Percentiles rank a stretch among this genome's conserved stretches.
These are phyloP conservation scores for Taeniopygia guttata DNA, from an alignment of 2,797 vertebrate genomes.

Conservation along the genomic window DNA sequence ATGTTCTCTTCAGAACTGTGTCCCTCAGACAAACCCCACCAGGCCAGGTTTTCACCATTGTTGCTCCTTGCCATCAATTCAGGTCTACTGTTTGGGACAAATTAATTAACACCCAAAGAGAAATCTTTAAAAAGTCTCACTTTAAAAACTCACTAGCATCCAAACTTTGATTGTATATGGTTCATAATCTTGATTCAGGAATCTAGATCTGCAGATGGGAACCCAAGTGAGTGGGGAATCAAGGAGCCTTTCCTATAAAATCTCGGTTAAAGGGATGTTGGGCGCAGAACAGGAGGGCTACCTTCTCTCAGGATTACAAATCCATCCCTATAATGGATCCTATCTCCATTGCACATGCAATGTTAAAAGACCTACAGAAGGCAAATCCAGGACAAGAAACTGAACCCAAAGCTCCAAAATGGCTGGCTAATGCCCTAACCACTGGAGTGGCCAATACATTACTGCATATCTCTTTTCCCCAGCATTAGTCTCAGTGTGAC, in stretches of 20 bases:
- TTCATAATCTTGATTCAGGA: background rate
- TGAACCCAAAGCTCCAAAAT: background rate
- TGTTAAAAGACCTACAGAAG: background rate
- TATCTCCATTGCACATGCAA: background rate
- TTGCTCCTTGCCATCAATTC: background rate
- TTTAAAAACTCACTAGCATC: background rate
- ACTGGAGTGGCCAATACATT: background rate
- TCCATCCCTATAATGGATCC: background rate
- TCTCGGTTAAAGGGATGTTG: accelerated
- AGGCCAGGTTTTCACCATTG: background rate
- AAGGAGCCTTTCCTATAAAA: background rate
- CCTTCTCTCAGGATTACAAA: background rate
- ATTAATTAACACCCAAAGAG: background rate
- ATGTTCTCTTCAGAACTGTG: background rate
- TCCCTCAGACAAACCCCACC: background rate
- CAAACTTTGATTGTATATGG: background rate
- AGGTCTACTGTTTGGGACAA: background rate
- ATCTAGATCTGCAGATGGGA: background rate
- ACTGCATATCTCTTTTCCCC: background rate
- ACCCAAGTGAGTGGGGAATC: background rate
- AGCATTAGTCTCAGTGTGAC: background rate
- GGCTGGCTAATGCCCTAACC: background rate
- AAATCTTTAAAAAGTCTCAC: background rate
- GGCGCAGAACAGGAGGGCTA: background rate
- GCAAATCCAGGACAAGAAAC: background rate